These are phyloP conservation scores for Dynastes hyllus DNA, from an alignment of 2,888 invertebrate genomes.

Conservation along the genomic window DNA sequence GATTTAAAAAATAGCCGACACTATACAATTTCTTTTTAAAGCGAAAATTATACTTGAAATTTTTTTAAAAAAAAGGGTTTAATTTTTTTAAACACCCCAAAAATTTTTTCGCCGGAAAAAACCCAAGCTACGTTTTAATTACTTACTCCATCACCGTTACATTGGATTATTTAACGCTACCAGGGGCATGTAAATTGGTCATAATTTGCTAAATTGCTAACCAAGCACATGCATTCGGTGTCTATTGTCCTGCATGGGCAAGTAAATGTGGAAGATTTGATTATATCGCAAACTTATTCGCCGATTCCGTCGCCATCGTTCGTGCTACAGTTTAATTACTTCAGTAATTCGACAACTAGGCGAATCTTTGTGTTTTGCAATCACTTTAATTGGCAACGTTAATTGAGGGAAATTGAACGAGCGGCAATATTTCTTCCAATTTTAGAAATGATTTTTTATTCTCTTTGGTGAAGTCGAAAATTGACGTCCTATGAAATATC, in stretches of 20 bases:
- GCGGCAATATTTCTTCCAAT: conserved; percentile 8
- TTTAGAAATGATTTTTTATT: conserved; percentile 4
- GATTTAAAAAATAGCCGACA: too few species aligned
- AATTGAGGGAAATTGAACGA: conserved; percentile 26
- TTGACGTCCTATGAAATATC: background rate
- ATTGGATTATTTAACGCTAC: background rate
- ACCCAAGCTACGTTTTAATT: conserved; percentile 18
- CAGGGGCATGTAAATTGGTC: conserved; percentile 27
- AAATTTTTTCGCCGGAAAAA: too few species aligned
- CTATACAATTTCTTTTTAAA: too few species aligned
- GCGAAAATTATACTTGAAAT: too few species aligned
- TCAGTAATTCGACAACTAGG: conserved; percentile 30
- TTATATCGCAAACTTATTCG: conserved; percentile 30
- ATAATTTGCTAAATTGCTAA: conserved; percentile 19
- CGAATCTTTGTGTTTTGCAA: conserved; percentile 30
- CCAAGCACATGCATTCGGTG: conserved; percentile 4
- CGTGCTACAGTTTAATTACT: conserved; percentile 35
- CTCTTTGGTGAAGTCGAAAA: background rate
- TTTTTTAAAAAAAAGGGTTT: too few species aligned
- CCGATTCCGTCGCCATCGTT: conserved; percentile 2
- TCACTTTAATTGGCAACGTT: conserved; percentile 27
- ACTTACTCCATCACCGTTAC: background rate
- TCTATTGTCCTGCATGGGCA: background rate
- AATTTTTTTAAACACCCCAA: too few species aligned
- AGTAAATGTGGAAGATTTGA: conserved; percentile 28